Base-by-base conservation (phyloP, 2,797 vertebrate genomes). In the Sebastiscus tertius region DNA sequence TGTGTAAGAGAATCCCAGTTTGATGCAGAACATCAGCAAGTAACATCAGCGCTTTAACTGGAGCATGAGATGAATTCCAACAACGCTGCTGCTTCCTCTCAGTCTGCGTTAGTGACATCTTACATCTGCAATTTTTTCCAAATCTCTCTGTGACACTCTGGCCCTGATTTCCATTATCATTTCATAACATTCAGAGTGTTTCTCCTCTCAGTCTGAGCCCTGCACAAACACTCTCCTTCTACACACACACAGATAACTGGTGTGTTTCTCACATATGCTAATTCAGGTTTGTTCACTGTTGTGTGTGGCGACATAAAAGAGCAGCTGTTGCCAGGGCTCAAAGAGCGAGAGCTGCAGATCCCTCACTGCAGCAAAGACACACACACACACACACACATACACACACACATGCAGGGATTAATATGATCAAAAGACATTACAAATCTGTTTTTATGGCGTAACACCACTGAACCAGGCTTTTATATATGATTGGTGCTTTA, bases 231-330 rank as follows among this genome's bases (percentile, higher is more conserved):
- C 61, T 4, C 29, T 27, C 29, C 16, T 13, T 22, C 20, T 4
- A 52, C 75, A 20, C 70, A 63, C 58, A 36, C 58, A 66, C 16
- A 75, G 36, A 75, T 78, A 60, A n/a, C 55, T 78, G 76, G 42
- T 85, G 73, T 71, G 70, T 81, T 72, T 77, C 60, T 80, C 36
- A 7, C 75, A 75, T 87, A 90, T 94, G 92, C 90, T 93, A 93
- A 94, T 94, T 85, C 9, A 16, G 77, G 75, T 92, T 87, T 93
- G 89, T 90, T 90, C 77, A 63, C 77, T 60, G 78, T 81, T 88
- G 72, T 88, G 79, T 86, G 83, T 74, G 70, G 80, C 54, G 77
- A 90, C 91, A 93, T 94, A 90, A 94, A 94, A 93, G 90, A 90
- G 80, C 90, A 91, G 92, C 93, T 94, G 93, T 93, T 93, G 77